A percentile compares a stretch with the other conserved stretches of the same genome.
phyloP scores from a whole-genome alignment of 2,797 vertebrate species.

The Phoeniculus purpureus region DNA sequence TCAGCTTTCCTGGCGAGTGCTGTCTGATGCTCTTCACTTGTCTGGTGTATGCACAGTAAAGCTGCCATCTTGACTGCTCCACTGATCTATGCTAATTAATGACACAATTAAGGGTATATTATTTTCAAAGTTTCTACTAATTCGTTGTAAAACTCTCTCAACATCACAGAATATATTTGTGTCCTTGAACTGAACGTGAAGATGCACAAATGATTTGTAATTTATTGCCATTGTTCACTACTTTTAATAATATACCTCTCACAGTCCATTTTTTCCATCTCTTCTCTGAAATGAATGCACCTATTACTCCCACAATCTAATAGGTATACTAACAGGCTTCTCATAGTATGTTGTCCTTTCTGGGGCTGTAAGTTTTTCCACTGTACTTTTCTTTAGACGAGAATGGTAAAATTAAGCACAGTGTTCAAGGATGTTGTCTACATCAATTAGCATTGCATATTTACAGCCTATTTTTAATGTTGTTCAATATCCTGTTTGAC shows the following conservation, averaged over 20 bases:
- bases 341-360: neutral
- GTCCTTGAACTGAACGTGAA: neutral
- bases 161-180: neutral
- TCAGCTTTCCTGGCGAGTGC: neutral
- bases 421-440: neutral
- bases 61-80: fast-evolving
- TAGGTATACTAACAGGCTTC: neutral
- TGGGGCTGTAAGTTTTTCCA: neutral
- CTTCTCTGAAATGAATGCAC: neutral
- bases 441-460: neutral
- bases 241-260: neutral
- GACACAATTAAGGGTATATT: neutral
- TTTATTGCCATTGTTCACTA: neutral
- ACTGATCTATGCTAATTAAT: neutral
- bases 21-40: neutral
- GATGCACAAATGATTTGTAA: neutral
- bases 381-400: neutral
- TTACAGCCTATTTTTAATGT: neutral
- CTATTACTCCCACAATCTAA: neutral
- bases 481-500: conserved; percentile 1
- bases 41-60: neutral
- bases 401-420: neutral
- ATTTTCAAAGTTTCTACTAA: neutral
- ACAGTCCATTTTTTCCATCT: neutral
- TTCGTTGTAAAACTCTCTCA: neutral